These are phyloP conservation scores for Athalia circularis DNA, from an alignment of 2,888 invertebrate species.

Conservation along the genomic window DNA sequence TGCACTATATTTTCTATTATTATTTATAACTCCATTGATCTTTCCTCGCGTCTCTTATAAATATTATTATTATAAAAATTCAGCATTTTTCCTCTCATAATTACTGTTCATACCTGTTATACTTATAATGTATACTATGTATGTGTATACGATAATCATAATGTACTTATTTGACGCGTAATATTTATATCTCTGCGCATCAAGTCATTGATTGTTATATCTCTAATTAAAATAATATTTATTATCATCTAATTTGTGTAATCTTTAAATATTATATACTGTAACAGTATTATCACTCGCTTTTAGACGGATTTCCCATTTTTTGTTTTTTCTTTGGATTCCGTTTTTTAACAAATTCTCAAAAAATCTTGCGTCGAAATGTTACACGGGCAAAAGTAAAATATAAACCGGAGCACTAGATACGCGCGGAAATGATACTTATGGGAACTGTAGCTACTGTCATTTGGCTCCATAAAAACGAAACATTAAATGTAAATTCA, in stretches of 20 bases:
- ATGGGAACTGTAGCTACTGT: neutral
- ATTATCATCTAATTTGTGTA: neutral
- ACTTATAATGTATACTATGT: neutral
- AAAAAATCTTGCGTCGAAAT: too few relatives aligned
- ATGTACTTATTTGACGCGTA: neutral
- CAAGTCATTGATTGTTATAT: neutral
- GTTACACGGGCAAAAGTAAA: too few relatives aligned
- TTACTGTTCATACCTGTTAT: too few relatives aligned
- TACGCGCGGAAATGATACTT: neutral
- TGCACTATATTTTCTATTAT: too few relatives aligned
- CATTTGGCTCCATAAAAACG: conserved; percentile 5
- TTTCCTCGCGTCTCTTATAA: neutral
- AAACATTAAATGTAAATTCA: neutral
- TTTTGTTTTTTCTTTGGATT: neutral
- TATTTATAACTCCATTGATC: too few relatives aligned
- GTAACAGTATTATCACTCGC: conserved; percentile 10
- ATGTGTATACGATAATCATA: neutral
- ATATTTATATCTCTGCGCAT: neutral
- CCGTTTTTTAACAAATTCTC: neutral
- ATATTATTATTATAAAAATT: conserved; percentile 17
- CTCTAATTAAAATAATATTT: neutral
- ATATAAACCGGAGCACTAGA: neutral
- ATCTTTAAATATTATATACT: neutral
- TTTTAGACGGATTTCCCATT: neutral
- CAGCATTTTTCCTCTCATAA: conserved; percentile 10